Percentiles rank a stretch among this genome's conserved stretches.
Evolutionary conservation across 1,140 invertebrate species (phyloP).

Genomic region (Babylonia areolata): DNA sequence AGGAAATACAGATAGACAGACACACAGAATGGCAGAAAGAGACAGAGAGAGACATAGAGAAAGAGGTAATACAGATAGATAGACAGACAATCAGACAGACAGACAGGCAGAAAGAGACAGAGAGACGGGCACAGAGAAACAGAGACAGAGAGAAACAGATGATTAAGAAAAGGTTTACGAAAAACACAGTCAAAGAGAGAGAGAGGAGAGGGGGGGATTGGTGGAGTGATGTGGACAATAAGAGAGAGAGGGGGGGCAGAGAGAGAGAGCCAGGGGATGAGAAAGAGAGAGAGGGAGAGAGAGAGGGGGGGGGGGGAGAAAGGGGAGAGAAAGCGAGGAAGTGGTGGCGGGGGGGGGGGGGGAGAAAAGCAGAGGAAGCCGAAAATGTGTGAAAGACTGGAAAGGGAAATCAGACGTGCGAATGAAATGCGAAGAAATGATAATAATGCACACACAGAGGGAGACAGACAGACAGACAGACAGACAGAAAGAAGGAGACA

Average conservation of each 20-base stretch:
- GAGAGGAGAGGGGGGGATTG: neutral
- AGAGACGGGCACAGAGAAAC: too few relatives aligned
- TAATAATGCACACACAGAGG: too few relatives aligned
- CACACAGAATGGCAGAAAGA: too few relatives aligned
- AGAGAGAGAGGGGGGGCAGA: neutral
- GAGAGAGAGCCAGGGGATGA: neutral
- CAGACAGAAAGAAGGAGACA: too few relatives aligned
- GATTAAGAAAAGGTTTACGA: neutral
- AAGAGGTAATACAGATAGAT: neutral
- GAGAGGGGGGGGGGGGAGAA: neutral
- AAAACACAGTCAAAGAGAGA: neutral
- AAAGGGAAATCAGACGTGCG: neutral
- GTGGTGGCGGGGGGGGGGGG: neutral
- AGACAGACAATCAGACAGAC: too few relatives aligned
- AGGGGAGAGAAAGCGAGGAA: neutral
- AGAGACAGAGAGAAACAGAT: too few relatives aligned
- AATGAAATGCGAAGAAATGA: neutral
- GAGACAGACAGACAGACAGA: too few relatives aligned
- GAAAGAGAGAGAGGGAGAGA: neutral
- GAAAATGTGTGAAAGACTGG: neutral
- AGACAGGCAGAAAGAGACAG: too few relatives aligned
- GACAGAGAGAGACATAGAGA: too few relatives aligned
- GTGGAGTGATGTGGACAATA: neutral
- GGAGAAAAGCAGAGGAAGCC: neutral
- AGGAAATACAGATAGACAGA: neutral